phyloP scores from a whole-genome alignment of 2,888 invertebrate genomes.

The Zaprionus lineosus region DNA sequence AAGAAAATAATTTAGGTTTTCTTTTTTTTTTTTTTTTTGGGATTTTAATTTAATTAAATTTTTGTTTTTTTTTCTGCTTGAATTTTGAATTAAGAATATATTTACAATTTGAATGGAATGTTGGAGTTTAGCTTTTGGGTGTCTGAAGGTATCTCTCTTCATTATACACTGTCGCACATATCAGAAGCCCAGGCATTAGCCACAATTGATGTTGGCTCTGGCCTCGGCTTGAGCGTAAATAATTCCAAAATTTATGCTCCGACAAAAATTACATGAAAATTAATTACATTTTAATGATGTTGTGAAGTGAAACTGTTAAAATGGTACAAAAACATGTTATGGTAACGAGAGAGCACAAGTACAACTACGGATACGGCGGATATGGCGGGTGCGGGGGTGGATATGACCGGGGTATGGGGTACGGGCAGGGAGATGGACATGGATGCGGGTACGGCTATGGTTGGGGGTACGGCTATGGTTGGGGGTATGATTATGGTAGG shows the following conservation, averaged over 20 bases:
- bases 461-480: conserved; percentile 4
- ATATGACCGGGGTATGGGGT: no score
- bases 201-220: conserved; percentile 62
- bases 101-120: conserved; percentile 12
- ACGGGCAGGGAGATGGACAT: no score
- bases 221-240: conserved; percentile 79
- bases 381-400: no score
- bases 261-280: conserved; percentile 81
- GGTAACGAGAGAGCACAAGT: conserved; percentile 46
- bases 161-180: conserved; percentile 81
- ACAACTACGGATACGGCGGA: no score
- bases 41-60: conserved; percentile 51
- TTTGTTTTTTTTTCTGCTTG: background rate
- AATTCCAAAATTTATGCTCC: conserved; percentile 82
- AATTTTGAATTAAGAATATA: background rate
- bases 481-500: conserved; percentile 15
- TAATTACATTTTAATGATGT: conserved; percentile 73
- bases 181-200: conserved; percentile 80
- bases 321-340: conserved; percentile 56
- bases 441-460: no score
- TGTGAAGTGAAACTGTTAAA: conserved; percentile 53
- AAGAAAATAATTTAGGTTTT: conserved; percentile 4
- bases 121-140: conserved; percentile 16
- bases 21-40: conserved; percentile 5
- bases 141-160: conserved; percentile 45